Base-by-base conservation (phyloP, 2,113 vertebrate species). In the Eolophus roseicapilla region DNA sequence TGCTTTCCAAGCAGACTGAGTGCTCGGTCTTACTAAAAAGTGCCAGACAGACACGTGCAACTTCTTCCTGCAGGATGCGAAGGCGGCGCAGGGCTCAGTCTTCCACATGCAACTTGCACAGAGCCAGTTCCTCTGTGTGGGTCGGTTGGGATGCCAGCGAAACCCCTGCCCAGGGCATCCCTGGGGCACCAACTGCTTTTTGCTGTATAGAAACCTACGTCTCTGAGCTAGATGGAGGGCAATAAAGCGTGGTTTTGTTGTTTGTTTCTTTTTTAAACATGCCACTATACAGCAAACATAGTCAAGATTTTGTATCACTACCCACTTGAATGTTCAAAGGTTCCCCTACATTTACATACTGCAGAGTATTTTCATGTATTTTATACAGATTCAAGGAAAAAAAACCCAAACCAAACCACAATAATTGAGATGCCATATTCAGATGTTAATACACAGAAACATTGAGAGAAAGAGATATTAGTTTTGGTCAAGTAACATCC, bases 351-450 rank as follows among this genome's bases (percentile, higher is more conserved):
- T 71, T 76, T 37, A 19, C 29, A 3, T 7, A 7, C 21, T 71
- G 43, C 3, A 3, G 21, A 69, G 31, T 28, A 69, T 68, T 79
- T 53, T 31, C 64, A 46, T 57, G 55, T 77, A 33, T 77, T 92
- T 76, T 59, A 24, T 17, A 35, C 20, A 3, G 9, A 53, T 53
- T 13, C 5, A 10, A 2, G 62, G 79, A 10, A 18, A 73, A 76
- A 28, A n/a, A 59, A 5, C 9, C 15, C 52, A 24, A 33, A 20
- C 35, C 46, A 33, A 60, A 52, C 12, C n/a, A 19, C 24, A 39
- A 1, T 13, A 39, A 27, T 0, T 44, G 44, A 65, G 69, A 39
- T n/a, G 46, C 0, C 1, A 37, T 47, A 78, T n/a, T 70, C 39
- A 70, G 43, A 43, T 44, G 23, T 19, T 29, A 81, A 77, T 14